Evolutionary conservation across 2,888 invertebrate genomes (phyloP).

Genomic region (Opisthograptis luteolata): DNA sequence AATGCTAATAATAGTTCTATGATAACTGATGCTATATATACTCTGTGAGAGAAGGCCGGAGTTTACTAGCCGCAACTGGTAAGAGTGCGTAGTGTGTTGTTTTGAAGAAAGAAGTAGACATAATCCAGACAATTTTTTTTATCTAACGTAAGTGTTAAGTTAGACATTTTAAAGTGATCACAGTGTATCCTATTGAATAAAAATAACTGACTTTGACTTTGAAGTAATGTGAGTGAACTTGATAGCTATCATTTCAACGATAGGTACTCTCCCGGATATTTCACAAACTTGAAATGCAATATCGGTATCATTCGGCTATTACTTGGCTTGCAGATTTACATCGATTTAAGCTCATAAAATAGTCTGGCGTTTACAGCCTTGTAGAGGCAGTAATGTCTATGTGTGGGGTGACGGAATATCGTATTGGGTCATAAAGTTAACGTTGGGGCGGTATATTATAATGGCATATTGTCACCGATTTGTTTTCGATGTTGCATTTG

Average conservation of each 20-base stretch:
- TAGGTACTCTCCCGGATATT: conserved; percentile 21
- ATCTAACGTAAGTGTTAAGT: too few species aligned
- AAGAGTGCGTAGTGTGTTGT: too few species aligned
- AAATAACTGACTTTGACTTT: too few species aligned
- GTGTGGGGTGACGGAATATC: conserved; percentile 38
- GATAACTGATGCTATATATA: too few species aligned
- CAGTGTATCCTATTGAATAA: not conserved
- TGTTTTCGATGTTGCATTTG: not conserved
- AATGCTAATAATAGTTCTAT: too few species aligned
- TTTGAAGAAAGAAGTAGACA: too few species aligned
- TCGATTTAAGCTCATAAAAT: conserved; percentile 47
- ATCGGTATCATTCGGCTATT: conserved; percentile 30
- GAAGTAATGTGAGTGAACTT: too few species aligned
- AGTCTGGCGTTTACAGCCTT: conserved; percentile 51
- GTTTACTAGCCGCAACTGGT: too few species aligned
- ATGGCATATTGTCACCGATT: conserved; percentile 5
- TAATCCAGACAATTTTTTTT: too few species aligned
- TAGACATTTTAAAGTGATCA: too few species aligned
- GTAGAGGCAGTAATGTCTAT: conserved; percentile 32
- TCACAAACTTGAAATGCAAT: conserved; percentile 35
- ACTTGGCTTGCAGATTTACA: conserved; percentile 47
- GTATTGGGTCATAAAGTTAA: conserved; percentile 16
- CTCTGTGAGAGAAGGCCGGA: too few species aligned
- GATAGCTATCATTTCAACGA: conserved; percentile 8
- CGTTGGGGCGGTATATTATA: conserved; percentile 10